Evolutionary conservation across 2,113 vertebrate species (phyloP).

Genomic region (Thermophis baileyi): DNA sequence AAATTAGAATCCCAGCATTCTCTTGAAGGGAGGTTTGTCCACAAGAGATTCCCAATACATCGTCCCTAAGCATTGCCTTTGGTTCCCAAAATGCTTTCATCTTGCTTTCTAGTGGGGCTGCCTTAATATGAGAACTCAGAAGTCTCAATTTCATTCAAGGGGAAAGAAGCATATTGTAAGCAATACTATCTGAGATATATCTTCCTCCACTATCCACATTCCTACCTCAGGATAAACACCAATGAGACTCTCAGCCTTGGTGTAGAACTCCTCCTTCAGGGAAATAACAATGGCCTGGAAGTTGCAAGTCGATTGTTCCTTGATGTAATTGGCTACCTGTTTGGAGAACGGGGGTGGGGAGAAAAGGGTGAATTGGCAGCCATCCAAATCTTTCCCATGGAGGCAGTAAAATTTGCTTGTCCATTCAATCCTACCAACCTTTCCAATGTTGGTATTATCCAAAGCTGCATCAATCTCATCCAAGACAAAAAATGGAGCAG

Average conservation of each 20-base stretch:
- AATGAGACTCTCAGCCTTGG: constrained; percentile 83
- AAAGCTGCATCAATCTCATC: constrained; percentile 95
- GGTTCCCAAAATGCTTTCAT: neutral
- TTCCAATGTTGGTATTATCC: constrained; percentile 92
- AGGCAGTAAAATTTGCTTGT: too few relatives aligned
- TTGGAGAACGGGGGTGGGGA: neutral
- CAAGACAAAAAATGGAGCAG: constrained; percentile 89
- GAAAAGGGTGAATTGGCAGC: neutral
- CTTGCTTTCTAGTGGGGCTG: neutral
- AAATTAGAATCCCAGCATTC: neutral
- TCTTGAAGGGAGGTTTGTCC: neutral
- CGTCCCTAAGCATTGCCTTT: neutral
- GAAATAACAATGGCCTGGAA: constrained; percentile 93
- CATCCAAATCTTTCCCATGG: too few relatives aligned
- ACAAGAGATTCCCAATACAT: neutral
- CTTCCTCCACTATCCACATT: neutral
- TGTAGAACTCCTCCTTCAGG: constrained; percentile 92
- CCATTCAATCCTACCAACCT: constrained; percentile 67
- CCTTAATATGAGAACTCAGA: neutral
- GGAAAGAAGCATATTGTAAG: too few relatives aligned
- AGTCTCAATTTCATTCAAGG: neutral
- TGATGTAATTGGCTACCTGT: constrained; percentile 90
- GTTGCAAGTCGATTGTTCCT: constrained; percentile 79
- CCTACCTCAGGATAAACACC: constrained; percentile 89
- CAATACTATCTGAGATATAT: neutral